A percentile compares a stretch with the other conserved stretches of the same genome.
Evolutionary conservation across 2,797 vertebrate species (phyloP).

Genomic region (Hydrophis major): DNA sequence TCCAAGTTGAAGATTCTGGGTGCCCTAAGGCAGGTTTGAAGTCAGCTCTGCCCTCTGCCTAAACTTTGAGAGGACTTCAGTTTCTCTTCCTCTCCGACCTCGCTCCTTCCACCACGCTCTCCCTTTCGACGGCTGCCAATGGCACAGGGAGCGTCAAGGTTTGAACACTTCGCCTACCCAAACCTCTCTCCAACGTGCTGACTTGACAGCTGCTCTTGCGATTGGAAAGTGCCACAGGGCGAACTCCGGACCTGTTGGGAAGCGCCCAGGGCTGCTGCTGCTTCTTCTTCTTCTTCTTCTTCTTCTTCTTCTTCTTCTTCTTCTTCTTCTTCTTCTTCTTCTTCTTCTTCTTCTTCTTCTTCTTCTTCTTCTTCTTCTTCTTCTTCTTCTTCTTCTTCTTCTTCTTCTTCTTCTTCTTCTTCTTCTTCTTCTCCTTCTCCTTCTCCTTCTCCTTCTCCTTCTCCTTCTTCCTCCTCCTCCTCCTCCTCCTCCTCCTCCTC

Average conservation of each 20-base stretch:
- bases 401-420: too few species aligned
- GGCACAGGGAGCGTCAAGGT: background rate
- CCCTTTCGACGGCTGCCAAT: background rate
- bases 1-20: background rate
- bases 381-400: too few species aligned
- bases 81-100: background rate
- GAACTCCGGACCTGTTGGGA: background rate
- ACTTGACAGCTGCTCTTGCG: background rate
- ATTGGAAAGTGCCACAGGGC: background rate
- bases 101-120: background rate
- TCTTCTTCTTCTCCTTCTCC: too few species aligned
- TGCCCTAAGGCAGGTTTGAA: background rate
- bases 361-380: too few species aligned
- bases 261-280: too few species aligned
- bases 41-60: background rate
- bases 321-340: too few species aligned
- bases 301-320: too few species aligned
- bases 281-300: too few species aligned
- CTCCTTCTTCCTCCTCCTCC: too few species aligned
- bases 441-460: too few species aligned
- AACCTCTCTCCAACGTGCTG: background rate
- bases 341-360: too few species aligned
- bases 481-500: too few species aligned
- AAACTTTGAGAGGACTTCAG: background rate
- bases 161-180: background rate